Evolutionary conservation across 2,888 invertebrate genomes (phyloP), one percentile per base, ranked within the genome.

Genomic region (Drosophila parthenogenetica): DNA sequence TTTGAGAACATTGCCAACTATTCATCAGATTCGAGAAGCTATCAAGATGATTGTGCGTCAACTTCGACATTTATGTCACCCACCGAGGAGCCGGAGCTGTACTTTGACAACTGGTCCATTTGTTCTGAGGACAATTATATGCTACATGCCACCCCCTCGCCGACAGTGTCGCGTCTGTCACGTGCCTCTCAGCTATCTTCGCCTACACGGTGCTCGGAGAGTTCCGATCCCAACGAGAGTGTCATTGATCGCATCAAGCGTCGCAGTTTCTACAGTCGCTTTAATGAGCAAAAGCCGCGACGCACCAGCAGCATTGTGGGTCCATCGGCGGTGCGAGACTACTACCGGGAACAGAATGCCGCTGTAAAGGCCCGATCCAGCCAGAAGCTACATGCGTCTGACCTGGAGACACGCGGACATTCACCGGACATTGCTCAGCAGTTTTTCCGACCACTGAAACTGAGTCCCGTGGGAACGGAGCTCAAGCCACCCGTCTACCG

Each of bases 181-280:
- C 73, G 93, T 91, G 85, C 93, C 85, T 91, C 94, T 73, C 89
- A 94, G 92, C 79, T 90, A 1, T 91, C 91, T 0, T 89, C 91
- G 19, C 91, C 91, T 25, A 91, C 92, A 0, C 91, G 91, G 37
- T 82, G 93, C 8, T 89, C 89, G 3, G 91, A 90, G 50, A 85
- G 87, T 43, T 89, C 90, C 1, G 93, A 94, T 76, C 93, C 93
- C 50, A 93, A 92, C 63, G 96, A 96, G 89, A 97, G 96, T 66
- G 95, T 98, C 43, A 95, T 95, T 55, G 98, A 98, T 89, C 94
- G 98, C 84, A 98, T 98, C 84, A 94, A 96, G 79, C 94, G 98
- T 35, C 97, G 97, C 91, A 97, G 97, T 91, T 98, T 97, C 92
- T 98, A 97, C 90, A 95, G 96, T 13, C 94, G 97, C 78, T 98